phyloP scores from a whole-genome alignment of 2,797 vertebrate genomes.

The Acanthopagrus latus region DNA sequence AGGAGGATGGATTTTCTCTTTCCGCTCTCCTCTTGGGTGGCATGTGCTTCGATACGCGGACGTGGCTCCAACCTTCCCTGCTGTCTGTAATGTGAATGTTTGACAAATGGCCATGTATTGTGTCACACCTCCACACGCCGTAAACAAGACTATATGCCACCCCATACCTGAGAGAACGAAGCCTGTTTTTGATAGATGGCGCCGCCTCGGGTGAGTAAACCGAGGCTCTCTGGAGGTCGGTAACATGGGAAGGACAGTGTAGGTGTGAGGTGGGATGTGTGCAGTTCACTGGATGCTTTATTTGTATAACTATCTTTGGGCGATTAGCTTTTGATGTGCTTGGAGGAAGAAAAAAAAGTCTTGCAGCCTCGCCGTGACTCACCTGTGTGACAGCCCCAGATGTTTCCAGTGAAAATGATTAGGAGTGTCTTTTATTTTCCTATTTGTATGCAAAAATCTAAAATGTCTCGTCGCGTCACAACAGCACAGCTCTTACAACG shows the following conservation, averaged over 20 bases:
- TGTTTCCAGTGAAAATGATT: slow-evolving; percentile 39
- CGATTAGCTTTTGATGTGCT: slow-evolving; percentile 51
- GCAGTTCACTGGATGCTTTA: slow-evolving; percentile 78
- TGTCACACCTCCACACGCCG: slow-evolving; percentile 42
- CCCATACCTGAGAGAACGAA: slow-evolving; percentile 6
- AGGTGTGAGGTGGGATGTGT: slow-evolving; percentile 41
- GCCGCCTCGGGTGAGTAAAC: slow-evolving; percentile 33
- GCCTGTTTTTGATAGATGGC: slow-evolving; percentile 25
- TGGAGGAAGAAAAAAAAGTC: not conserved
- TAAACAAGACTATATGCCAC: not conserved
- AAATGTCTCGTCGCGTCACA: slow-evolving; percentile 33
- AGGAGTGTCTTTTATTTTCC: not conserved
- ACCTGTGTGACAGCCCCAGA: slow-evolving; percentile 48
- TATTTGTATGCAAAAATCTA: slow-evolving; percentile 2
- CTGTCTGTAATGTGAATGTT: slow-evolving; percentile 63
- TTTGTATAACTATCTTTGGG: slow-evolving; percentile 57
- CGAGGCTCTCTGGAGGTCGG: slow-evolving; percentile 10
- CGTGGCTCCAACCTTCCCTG: slow-evolving; percentile 19
- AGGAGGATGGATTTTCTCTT: not conserved
- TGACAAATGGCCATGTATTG: slow-evolving; percentile 48
- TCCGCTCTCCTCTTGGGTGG: slow-evolving; percentile 25
- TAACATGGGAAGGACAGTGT: slow-evolving; percentile 1
- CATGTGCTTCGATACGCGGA: slow-evolving; percentile 38
- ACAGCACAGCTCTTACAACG: slow-evolving; percentile 26
- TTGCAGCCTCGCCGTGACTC: slow-evolving; percentile 32